Conservation (phyloP, 2,888 invertebrate species). For the Amiota communis region DNA sequence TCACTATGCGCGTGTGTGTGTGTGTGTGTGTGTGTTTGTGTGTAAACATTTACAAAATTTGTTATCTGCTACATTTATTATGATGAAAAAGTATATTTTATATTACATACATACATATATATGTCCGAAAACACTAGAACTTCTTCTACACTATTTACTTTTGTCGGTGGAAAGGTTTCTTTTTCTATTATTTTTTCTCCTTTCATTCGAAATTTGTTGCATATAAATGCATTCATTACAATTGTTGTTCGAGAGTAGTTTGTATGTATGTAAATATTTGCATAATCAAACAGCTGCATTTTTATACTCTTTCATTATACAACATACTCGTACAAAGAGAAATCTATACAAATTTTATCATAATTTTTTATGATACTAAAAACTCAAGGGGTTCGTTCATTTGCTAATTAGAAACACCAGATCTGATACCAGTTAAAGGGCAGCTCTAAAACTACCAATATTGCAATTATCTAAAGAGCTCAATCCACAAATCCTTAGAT, state of each 20-base stretch:
- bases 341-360: too few relatives aligned
- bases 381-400: too few relatives aligned
- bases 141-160: constrained; percentile 14
- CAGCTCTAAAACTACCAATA: too few relatives aligned
- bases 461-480: too few relatives aligned
- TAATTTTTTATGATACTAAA: too few relatives aligned
- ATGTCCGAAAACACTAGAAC: neutral
- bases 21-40: neutral
- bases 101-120: too few relatives aligned
- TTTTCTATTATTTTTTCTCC: neutral
- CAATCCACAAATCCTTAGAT: too few relatives aligned
- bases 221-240: neutral
- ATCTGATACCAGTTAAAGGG: too few relatives aligned
- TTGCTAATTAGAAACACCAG: too few relatives aligned
- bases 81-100: neutral
- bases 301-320: too few relatives aligned
- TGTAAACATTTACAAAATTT: constrained; percentile 29
- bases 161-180: constrained; percentile 4
- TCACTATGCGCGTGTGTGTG: neutral
- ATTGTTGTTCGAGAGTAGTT: neutral
- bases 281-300: constrained; percentile 13
- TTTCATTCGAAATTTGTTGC: neutral
- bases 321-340: too few relatives aligned
- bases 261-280: neutral
- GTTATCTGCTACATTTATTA: constrained; percentile 24